Percentiles rank a stretch among this genome's conserved stretches.
These are phyloP conservation scores for Ptychadena robeensis DNA, from an alignment of 2,797 vertebrate genomes.

Conservation along the genomic window DNA sequence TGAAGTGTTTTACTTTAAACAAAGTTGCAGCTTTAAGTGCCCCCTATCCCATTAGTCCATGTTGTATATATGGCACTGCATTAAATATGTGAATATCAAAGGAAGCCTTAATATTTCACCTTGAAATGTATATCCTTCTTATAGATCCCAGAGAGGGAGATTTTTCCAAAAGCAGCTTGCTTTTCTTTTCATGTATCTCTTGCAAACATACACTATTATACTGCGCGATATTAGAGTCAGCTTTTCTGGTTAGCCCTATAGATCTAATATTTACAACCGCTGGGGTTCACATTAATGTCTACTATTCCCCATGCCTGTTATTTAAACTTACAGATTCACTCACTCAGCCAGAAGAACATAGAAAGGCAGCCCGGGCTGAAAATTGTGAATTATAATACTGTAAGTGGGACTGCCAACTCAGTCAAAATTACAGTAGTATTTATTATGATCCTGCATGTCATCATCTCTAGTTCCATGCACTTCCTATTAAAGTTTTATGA, in stretches of 20 bases:
- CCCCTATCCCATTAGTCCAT: slow-evolving; percentile 39
- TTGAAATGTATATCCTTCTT: slow-evolving; percentile 8
- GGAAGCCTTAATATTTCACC: slow-evolving; percentile 5
- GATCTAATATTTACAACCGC: slow-evolving; percentile 46
- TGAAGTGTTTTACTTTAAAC: slow-evolving; percentile 57
- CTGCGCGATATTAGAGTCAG: slow-evolving; percentile 13
- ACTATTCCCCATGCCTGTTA: slow-evolving; percentile 54
- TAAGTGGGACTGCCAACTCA: slow-evolving; percentile 66
- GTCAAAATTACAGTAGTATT: slow-evolving; percentile 73
- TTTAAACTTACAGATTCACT: slow-evolving; percentile 61
- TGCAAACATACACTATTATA: slow-evolving; percentile 1
- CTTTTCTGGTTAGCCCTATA: background rate
- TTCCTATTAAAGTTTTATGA: slow-evolving; percentile 76
- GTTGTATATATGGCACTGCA: slow-evolving; percentile 32
- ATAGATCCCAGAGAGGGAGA: slow-evolving; percentile 3
- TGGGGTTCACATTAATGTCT: slow-evolving; percentile 33
- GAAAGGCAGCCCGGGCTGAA: slow-evolving; percentile 63
- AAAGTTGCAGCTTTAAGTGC: slow-evolving; percentile 56
- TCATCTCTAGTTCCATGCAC: slow-evolving; percentile 74
- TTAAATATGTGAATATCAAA: slow-evolving; percentile 38
- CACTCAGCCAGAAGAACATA: too few relatives aligned
- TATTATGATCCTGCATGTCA: slow-evolving; percentile 74
- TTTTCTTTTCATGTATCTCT: slow-evolving; percentile 12
- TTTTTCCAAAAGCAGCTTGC: slow-evolving; percentile 23
- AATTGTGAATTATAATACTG: slow-evolving; percentile 66